Evolutionary conservation across 2,888 invertebrate species (phyloP).

Genomic region (Drosophila imparisetae): DNA sequence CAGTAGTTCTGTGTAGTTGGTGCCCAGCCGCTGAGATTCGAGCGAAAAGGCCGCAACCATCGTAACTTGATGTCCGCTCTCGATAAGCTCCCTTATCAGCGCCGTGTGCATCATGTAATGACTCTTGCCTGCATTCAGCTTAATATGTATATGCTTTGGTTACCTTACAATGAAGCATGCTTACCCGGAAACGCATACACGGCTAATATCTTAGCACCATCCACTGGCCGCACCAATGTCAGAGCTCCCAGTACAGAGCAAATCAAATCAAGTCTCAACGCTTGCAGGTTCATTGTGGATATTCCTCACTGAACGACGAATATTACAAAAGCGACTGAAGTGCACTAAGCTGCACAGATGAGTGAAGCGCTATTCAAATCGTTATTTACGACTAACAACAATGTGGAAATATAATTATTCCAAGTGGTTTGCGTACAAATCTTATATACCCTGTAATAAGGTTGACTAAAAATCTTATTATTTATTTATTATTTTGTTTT

Average conservation of each 20-base stretch:
- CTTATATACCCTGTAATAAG: not conserved
- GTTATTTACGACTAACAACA: no score
- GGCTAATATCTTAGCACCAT: conserved; percentile 84
- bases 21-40: conserved; percentile 67
- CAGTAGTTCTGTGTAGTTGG: conserved; percentile 83
- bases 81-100: conserved; percentile 84
- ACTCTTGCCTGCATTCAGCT: conserved; percentile 78
- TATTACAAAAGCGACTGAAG: not conserved
- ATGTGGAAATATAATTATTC: not conserved
- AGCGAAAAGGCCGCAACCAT: conserved; percentile 79
- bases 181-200: conserved; percentile 84
- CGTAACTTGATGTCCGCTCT: conserved; percentile 82
- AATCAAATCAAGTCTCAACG: conserved; percentile 10
- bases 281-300: conserved; percentile 34
- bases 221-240: conserved; percentile 7
- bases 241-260: conserved; percentile 38
- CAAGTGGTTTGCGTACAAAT: not conserved
- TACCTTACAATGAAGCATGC: not conserved
- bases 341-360: not conserved
- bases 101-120: conserved; percentile 85
- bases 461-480: not conserved
- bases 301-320: not conserved
- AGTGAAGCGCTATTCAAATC: not conserved
- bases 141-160: not conserved
- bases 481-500: no score